Evolutionary conservation across 2,797 vertebrate species (phyloP).

Genomic region (Odontamblyopus rebecca): DNA sequence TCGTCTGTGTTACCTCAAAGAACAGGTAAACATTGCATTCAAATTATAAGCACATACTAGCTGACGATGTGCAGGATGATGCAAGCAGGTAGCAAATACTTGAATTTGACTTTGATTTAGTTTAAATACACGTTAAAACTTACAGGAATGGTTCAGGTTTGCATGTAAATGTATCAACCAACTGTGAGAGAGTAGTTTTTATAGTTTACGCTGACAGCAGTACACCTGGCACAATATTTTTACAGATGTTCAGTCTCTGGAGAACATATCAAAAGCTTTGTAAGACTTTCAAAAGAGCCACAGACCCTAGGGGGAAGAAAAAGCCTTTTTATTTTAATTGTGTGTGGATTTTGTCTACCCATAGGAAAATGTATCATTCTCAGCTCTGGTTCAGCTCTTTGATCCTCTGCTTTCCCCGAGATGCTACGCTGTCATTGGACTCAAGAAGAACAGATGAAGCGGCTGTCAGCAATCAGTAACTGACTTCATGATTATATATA

Average conservation of each 20-base stretch:
- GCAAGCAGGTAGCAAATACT: not conserved
- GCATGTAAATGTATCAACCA: not conserved
- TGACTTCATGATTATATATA: constrained; percentile 2
- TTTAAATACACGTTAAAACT: not conserved
- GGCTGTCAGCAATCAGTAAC: constrained; percentile 10
- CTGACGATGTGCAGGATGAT: not conserved
- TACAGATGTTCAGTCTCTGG: constrained; percentile 45
- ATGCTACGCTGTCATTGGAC: constrained; percentile 75
- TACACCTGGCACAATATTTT: constrained; percentile 53
- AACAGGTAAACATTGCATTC: constrained; percentile 83
- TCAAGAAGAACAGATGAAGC: constrained; percentile 53
- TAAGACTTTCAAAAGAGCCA: constrained; percentile 22
- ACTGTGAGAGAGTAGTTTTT: not conserved
- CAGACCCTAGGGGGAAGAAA: constrained; percentile 27
- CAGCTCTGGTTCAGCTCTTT: constrained; percentile 80
- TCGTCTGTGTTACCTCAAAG: constrained; percentile 93
- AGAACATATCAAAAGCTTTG: constrained; percentile 36
- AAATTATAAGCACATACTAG: not conserved
- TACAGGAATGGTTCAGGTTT: not conserved
- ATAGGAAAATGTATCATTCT: constrained; percentile 66
- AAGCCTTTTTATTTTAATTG: constrained; percentile 26
- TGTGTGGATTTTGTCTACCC: constrained; percentile 21
- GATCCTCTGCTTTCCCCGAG: constrained; percentile 80
- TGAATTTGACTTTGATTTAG: not conserved
- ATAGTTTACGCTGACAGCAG: constrained; percentile 7